phyloP scores from a whole-genome alignment of 1,140 invertebrate genomes.

The Brachionus angularis region DNA sequence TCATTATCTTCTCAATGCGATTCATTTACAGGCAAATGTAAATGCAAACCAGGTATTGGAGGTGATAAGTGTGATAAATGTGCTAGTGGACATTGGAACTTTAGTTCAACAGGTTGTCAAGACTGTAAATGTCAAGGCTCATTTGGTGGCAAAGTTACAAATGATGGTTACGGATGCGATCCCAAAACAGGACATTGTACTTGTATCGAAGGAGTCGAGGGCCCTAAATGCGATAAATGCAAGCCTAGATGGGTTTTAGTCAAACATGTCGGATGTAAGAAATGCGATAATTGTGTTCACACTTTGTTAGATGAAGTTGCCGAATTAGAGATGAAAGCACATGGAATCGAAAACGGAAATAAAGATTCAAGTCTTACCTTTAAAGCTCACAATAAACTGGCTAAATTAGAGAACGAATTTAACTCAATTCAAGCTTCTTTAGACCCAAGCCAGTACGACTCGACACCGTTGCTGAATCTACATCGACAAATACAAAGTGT shows the following conservation, averaged over 20 bases:
- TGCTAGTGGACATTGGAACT: conserved; percentile 86
- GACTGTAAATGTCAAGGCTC: conserved; percentile 61
- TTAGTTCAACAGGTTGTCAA: conserved; percentile 74
- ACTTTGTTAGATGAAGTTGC: conserved; percentile 80
- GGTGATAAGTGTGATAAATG: conserved; percentile 83
- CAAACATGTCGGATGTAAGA: conserved; percentile 61
- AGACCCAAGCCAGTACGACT: conserved; percentile 1
- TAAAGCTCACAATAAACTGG: conserved; percentile 33
- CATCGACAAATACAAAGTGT: conserved; percentile 21
- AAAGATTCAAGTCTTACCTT: conserved; percentile 35
- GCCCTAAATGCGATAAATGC: conserved; percentile 88
- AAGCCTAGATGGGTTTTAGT: conserved; percentile 71
- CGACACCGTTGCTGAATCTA: conserved; percentile 10
- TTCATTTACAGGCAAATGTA: conserved; percentile 79
- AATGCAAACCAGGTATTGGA: conserved; percentile 63
- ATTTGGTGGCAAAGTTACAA: conserved; percentile 53
- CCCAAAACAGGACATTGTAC: conserved; percentile 62
- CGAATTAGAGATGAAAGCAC: conserved; percentile 61
- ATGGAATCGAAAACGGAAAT: conserved; percentile 66
- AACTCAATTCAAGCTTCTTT: conserved; percentile 7
- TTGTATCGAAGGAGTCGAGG: conserved; percentile 85
- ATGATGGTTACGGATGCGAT: conserved; percentile 61
- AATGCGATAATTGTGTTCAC: conserved; percentile 83
- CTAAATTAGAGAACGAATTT: conserved; percentile 28
- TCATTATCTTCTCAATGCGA: conserved; percentile 77